Conservation (phyloP, 2,113 vertebrate genomes). For the Bufo gargarizans region DNA sequence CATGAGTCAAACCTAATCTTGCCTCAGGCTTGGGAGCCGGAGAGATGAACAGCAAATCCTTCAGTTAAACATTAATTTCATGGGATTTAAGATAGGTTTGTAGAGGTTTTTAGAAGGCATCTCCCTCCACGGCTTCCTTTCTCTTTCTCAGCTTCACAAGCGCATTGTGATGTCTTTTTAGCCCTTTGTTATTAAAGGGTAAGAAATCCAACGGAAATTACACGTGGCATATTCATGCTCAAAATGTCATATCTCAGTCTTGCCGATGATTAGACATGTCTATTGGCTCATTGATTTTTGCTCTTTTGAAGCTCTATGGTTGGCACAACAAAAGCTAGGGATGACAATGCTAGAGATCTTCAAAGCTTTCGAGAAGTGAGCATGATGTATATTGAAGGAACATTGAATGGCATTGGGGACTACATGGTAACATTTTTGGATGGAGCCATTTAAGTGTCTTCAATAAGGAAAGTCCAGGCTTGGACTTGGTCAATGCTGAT, state of each 20-base stretch:
- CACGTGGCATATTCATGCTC: constrained; percentile 34
- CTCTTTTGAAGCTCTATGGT: constrained; percentile 59
- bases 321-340: background rate
- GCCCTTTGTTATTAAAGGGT: constrained; percentile 42
- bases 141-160: constrained; percentile 59
- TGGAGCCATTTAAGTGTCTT: too few relatives aligned
- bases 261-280: constrained; percentile 12
- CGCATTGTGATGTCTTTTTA: constrained; percentile 61
- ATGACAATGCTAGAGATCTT: background rate
- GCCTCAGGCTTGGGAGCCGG: constrained; percentile 71
- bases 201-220: constrained; percentile 22
- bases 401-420: background rate
- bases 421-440: too few relatives aligned
- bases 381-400: background rate
- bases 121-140: constrained; percentile 61
- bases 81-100: constrained; percentile 71
- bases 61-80: constrained; percentile 81
- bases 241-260: constrained; percentile 13
- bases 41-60: constrained; percentile 78
- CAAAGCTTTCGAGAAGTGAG: background rate
- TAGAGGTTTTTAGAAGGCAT: constrained; percentile 63
- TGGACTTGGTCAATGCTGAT: too few relatives aligned
- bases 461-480: too few relatives aligned
- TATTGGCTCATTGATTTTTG: constrained; percentile 45
- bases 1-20: constrained; percentile 78